A percentile compares a stretch with the other conserved stretches of the same genome.
Evolutionary conservation across 2,888 invertebrate genomes (phyloP).

Genomic region (Ryuthela nishihirai): DNA sequence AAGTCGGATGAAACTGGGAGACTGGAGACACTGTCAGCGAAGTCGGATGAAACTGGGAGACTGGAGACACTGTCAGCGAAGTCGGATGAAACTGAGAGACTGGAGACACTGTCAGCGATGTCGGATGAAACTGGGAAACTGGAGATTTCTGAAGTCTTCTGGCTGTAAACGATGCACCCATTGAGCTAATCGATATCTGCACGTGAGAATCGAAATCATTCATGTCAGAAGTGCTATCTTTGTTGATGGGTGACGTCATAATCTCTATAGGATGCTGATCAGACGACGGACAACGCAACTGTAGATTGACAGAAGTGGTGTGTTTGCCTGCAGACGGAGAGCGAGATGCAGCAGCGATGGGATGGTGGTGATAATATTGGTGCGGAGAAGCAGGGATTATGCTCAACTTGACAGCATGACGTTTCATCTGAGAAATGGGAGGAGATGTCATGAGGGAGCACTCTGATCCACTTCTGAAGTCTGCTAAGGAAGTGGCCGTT

Average conservation of each 20-base stretch:
- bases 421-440: no score
- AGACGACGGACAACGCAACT: conserved; percentile 25
- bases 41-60: no score
- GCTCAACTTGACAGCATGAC: conserved; percentile 25
- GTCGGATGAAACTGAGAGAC: no score
- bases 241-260: conserved; percentile 23
- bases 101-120: no score
- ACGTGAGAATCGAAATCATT: conserved; percentile 29
- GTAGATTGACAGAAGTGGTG: conserved; percentile 29
- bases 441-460: no score
- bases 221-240: conserved; percentile 4
- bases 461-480: no score
- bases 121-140: conserved; percentile 1
- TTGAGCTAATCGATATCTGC: conserved; percentile 28
- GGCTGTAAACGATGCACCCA: conserved; percentile 30
- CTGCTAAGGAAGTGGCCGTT: no score
- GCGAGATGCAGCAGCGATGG: conserved; percentile 13
- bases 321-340: conserved; percentile 24
- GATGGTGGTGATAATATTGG: conserved; percentile 11
- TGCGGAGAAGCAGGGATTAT: conserved; percentile 27
- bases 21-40: no score
- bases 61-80: conserved; percentile 18
- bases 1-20: no score
- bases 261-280: conserved; percentile 30
- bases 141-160: conserved; percentile 19